phyloP scores from a whole-genome alignment of 2,113 vertebrate genomes.

The Pan paniscus region DNA sequence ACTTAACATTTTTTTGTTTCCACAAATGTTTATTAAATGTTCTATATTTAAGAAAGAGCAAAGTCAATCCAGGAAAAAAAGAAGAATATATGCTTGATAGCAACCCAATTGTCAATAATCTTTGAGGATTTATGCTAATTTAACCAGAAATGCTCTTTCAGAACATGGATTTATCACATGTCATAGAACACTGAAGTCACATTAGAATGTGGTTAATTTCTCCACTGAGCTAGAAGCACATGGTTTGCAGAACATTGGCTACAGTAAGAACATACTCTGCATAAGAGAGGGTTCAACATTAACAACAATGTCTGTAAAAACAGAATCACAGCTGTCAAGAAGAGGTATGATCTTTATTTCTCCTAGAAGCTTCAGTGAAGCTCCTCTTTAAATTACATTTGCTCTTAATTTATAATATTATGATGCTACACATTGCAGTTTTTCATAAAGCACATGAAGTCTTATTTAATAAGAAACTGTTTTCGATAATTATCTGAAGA shows the following conservation, averaged over 20 bases:
- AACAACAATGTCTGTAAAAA: not conserved
- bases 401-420: not conserved
- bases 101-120: not conserved
- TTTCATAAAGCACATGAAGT: not conserved
- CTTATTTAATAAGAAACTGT: not conserved
- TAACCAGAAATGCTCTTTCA: constrained; percentile 55
- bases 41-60: constrained; percentile 5
- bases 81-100: not conserved
- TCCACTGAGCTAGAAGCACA: constrained; percentile 70
- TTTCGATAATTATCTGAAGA: not conserved
- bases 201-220: constrained; percentile 73
- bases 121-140: constrained; percentile 45
- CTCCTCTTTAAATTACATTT: not conserved
- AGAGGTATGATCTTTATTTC: not conserved
- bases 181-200: not conserved
- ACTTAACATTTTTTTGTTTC: not conserved
- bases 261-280: constrained; percentile 43
- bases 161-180: constrained; percentile 54
- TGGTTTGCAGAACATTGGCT: constrained; percentile 52
- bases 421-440: not conserved
- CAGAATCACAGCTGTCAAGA: not conserved
- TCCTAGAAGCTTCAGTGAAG: not conserved
- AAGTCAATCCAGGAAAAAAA: not conserved
- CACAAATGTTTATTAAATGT: not conserved
- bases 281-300: not conserved